Conservation (phyloP, 2,113 vertebrate species). For the Pungitius pungitius region DNA sequence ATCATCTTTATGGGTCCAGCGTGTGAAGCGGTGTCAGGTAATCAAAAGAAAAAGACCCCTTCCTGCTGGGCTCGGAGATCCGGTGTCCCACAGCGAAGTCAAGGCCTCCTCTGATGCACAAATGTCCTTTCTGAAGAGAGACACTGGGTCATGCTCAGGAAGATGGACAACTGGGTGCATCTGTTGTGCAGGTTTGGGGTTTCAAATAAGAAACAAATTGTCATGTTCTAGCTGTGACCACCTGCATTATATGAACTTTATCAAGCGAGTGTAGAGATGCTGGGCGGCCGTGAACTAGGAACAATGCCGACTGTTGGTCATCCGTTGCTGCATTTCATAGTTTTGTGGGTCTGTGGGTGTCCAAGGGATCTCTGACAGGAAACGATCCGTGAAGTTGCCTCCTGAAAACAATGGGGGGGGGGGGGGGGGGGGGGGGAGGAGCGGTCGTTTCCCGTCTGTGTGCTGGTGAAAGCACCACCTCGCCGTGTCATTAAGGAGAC, state of each 20-base stretch:
- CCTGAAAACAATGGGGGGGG: constrained; percentile 66
- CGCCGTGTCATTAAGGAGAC: background rate
- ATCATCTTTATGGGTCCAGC: background rate
- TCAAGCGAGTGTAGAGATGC: background rate
- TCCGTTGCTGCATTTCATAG: background rate
- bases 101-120: background rate
- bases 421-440: constrained; percentile 60
- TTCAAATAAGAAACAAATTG: too few relatives aligned
- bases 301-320: background rate
- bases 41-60: constrained; percentile 17
- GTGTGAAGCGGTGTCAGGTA: constrained; percentile 13
- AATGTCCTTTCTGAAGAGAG: background rate
- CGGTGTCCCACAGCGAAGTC: background rate
- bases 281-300: background rate
- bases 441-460: constrained; percentile 57
- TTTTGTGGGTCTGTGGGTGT: background rate
- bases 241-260: background rate
- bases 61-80: constrained; percentile 15
- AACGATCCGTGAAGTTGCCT: constrained; percentile 38
- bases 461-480: constrained; percentile 27
- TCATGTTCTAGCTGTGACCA: background rate
- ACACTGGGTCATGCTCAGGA: background rate
- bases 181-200: background rate
- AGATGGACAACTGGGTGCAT: background rate
- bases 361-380: constrained; percentile 50